Base-by-base conservation (phyloP, 2,113 vertebrate species). In the Thunnus thynnus region DNA sequence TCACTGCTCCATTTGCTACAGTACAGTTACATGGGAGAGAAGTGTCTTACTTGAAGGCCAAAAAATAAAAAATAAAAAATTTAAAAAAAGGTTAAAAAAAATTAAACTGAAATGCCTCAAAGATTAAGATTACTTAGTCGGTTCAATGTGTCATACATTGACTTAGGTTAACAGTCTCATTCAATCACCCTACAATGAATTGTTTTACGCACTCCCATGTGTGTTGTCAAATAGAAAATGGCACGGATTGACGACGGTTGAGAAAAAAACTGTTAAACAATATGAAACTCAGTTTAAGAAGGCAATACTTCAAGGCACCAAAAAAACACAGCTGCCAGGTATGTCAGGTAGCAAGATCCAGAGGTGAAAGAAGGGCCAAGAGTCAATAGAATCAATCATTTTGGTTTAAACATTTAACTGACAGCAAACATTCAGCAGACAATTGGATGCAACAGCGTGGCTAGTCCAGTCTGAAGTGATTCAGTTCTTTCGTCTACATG, bases 401-500 rank as follows among this genome's bases (percentile, higher is more conserved):
- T 75, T 70, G 88, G 90, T 86, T 91, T 86, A 86, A 90, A 89
- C 82, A 91, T 91, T 87, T 20, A 90, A 86, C 86, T 58, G 50
- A 88, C 74, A 27, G 80, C 84, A 92, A 89, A 90, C 83, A 92
- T n/a, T 78, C 70, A 66, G 87, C 41, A 60, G 74, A 60, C 80
- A 68, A 77, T 46, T 88, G 76, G 55, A 62, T 77, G 50, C 46
- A 84, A 69, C 58, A 18, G 46, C 22, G 65, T 25, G 32, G 32
- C 22, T 44, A 51, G 48, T 65, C 46, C 25, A 3, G 27, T 77
- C 44, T 76, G 13, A 44, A 47, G 79, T 58, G 25, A 30, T 56
- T 51, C 67, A 61, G 7, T 11, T 62, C 30, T 18, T n/a, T 66
- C 61, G 57, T 0, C n/a, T 22, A 13, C 54, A n/a, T 1, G 47